A percentile compares a stretch with the other conserved stretches of the same genome.
phyloP scores from a whole-genome alignment of 2,797 vertebrate genomes.

The Babyrousa celebensis region DNA sequence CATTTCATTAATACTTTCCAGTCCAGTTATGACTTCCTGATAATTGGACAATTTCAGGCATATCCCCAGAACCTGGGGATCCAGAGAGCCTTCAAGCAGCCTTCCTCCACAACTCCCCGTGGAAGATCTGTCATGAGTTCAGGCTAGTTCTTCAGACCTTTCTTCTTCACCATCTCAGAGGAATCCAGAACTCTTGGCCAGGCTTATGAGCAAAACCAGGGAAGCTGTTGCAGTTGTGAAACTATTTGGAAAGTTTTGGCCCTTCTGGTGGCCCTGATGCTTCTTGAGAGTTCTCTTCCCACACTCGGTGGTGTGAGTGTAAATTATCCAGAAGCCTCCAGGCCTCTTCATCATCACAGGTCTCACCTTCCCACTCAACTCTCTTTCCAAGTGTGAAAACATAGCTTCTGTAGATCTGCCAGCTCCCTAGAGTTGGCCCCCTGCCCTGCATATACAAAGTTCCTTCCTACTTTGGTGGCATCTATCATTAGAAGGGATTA shows the following conservation, averaged over 20 bases:
- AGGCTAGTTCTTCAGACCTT: background rate
- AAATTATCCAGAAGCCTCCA: conserved; percentile 6
- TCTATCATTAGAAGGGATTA: background rate
- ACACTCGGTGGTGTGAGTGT: background rate
- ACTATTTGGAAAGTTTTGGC: background rate
- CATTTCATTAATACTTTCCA: background rate
- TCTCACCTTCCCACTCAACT: background rate
- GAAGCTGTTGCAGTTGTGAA: background rate
- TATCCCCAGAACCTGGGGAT: background rate
- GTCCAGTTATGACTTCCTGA: background rate
- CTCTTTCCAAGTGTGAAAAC: background rate
- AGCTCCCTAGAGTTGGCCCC: background rate
- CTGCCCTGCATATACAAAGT: background rate
- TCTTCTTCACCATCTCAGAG: background rate
- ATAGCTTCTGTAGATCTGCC: background rate
- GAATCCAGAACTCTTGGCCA: background rate
- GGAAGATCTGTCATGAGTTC: background rate
- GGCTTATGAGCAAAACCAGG: background rate
- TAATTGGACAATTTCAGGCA: background rate
- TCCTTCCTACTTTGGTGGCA: background rate
- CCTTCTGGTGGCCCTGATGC: background rate
- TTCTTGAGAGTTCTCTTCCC: background rate
- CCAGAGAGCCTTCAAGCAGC: background rate
- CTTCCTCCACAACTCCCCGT: background rate
- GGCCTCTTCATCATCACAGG: background rate